Conservation (phyloP, 1,140 invertebrate species). For the Aphelenchoides fujianensis region DNA sequence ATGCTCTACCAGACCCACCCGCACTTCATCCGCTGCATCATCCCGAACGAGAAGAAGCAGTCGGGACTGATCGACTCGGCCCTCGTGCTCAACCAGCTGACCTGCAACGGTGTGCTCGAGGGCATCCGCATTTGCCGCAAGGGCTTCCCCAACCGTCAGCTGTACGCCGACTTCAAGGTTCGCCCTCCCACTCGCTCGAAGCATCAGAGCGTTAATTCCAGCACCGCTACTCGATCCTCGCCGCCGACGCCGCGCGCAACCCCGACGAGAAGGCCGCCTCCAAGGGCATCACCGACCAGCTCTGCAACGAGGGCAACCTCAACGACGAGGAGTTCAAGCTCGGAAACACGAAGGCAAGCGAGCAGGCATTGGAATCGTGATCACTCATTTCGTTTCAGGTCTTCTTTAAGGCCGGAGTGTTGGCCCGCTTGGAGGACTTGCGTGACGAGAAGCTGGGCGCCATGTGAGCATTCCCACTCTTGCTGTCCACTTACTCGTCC, state of each 20-base stretch:
- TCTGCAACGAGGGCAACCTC: conserved; percentile 71
- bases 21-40: conserved; percentile 99
- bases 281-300: conserved; percentile 73
- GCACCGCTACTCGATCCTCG: conserved; percentile 73
- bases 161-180: conserved; percentile 72
- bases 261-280: conserved; percentile 55
- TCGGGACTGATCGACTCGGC: conserved; percentile 96
- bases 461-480: too few relatives aligned
- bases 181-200: neutral
- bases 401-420: conserved; percentile 99
- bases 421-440: conserved; percentile 99
- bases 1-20: conserved; percentile 74
- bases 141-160: conserved; percentile 86
- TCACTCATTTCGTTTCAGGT: conserved; percentile 68
- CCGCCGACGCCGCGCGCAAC: conserved; percentile 53
- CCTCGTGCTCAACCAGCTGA: conserved; percentile 97
- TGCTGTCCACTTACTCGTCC: too few relatives aligned
- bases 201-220: conserved; percentile 87
- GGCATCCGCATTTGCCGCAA: conserved; percentile 99
- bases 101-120: conserved; percentile 99
- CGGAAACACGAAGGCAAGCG: conserved; percentile 89
- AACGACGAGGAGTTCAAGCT: conserved; percentile 77
- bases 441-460: conserved; percentile 96
- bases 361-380: too few relatives aligned
- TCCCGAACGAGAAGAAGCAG: conserved; percentile 97